Conservation (phyloP, 2,888 invertebrate genomes). For the Apodemia zela region DNA sequence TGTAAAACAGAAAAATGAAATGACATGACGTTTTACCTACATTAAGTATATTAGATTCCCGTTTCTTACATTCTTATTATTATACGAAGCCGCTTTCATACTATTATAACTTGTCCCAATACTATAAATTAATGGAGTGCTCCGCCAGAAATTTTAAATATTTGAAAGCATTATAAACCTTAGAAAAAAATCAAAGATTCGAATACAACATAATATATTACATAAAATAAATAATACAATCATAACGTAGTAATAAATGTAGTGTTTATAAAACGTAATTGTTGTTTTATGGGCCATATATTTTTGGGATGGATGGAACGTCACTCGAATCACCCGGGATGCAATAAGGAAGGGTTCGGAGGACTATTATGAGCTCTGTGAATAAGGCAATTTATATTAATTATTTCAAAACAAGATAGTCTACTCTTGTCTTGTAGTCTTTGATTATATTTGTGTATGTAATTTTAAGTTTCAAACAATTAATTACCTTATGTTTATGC, state of each 20-base stretch:
- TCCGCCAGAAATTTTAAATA: conserved; percentile 77
- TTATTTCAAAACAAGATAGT: conserved; percentile 45
- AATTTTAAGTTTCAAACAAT: conserved; percentile 34
- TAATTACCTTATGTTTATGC: conserved; percentile 7
- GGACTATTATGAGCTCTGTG: conserved; percentile 30
- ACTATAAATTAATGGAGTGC: conserved; percentile 78
- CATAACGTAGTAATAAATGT: conserved; percentile 78
- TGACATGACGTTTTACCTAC: too few species aligned
- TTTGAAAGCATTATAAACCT: conserved; percentile 67
- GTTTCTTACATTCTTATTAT: neutral
- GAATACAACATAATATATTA: conserved; percentile 74
- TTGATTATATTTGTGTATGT: conserved; percentile 45
- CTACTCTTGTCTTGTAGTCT: conserved; percentile 38
- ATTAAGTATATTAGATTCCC: too few species aligned
- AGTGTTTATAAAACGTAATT: conserved; percentile 79
- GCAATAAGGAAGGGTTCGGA: conserved; percentile 28
- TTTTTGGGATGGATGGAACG: conserved; percentile 47
- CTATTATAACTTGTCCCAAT: conserved; percentile 43
- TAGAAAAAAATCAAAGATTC: conserved; percentile 71
- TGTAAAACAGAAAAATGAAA: too few species aligned
- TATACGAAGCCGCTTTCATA: conserved; percentile 45
- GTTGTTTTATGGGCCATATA: conserved; percentile 74
- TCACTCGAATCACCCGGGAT: conserved; percentile 30
- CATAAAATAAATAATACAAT: conserved; percentile 79
- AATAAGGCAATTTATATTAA: conserved; percentile 58